Conservation (phyloP, 2,888 invertebrate species). For the Mythimna ferrago region DNA sequence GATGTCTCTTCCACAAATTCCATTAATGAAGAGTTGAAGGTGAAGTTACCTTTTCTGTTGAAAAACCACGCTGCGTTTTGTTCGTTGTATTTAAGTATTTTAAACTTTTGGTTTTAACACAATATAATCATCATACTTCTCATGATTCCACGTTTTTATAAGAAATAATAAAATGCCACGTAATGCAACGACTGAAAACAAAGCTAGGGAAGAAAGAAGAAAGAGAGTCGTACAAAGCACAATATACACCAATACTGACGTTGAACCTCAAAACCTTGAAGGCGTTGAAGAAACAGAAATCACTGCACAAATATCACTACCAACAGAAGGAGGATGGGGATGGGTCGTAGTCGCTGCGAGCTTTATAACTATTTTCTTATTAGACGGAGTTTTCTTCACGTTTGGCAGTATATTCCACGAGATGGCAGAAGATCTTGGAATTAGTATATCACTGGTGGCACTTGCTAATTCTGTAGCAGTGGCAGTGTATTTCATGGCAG, state of each 20-base stretch:
- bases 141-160: neutral
- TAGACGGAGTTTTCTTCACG: conserved; percentile 82
- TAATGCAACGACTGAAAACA: conserved; percentile 45
- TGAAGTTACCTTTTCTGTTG: conserved; percentile 11
- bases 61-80: neutral
- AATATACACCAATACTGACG: conserved; percentile 69
- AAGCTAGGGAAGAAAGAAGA: conserved; percentile 70
- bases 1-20: no score
- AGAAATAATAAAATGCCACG: conserved; percentile 52
- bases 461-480: conserved; percentile 82
- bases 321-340: conserved; percentile 85
- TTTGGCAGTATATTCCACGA: conserved; percentile 82
- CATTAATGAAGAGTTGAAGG: no score
- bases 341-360: conserved; percentile 83
- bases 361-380: conserved; percentile 76
- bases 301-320: conserved; percentile 83
- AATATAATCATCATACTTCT: neutral
- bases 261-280: conserved; percentile 68
- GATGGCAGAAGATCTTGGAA: conserved; percentile 76
- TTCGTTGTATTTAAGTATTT: neutral
- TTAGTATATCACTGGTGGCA: conserved; percentile 75
- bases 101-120: conserved; percentile 12
- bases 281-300: conserved; percentile 86
- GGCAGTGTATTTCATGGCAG: conserved; percentile 80
- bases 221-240: conserved; percentile 76